Base-by-base conservation (phyloP, 2,888 invertebrate genomes). In the Cephus sareptanus region DNA sequence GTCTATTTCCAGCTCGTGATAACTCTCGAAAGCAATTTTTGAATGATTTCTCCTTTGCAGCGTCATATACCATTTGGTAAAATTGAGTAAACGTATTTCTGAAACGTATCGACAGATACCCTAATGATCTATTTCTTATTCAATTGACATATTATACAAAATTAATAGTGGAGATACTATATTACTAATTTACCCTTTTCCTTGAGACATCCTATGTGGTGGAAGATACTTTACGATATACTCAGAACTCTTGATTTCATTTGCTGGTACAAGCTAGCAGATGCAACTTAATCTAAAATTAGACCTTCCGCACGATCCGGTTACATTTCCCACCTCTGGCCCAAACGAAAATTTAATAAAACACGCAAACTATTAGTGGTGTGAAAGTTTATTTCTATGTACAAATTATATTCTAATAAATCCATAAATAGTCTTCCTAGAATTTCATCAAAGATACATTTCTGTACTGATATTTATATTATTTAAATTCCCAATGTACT, bases 1-100 rank as follows among this genome's bases (percentile, higher is more conserved):
- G 85, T 37, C 85, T 83, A 73, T 89, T 86, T 56, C 86, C 86
- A 40, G 79, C 77, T 35, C 77, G 70, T 3, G 86, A 88, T 11
- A 81, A 76, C 56, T 82, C 78, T 23, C 76, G 74, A 73, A 89
- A 88, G 33, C 78, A 74, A 40, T 79, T 81, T 34, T 76, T 77
- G 69, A 82, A 76, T 11, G 82, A 37, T 30, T 86, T 83, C 11
- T 76, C 56, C 56, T 56, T 71, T 23, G 71, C 34, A 34, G 71
- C 35, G 56, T 78, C 69, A 13, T 80, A 76, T 4, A 77, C 31
- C 15, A 34, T 69, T 37, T 71, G 76, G 31, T 74, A 75, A 70
- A 80, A 80, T 69, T 78, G 73, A 70, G 56, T 78, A n/a, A 80
- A 35, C 69, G 76, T 74, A 69, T 40, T 78, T 40, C 80, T 80